A percentile compares a stretch with the other conserved stretches of the same genome.
These are phyloP conservation scores for Sminthurinus signatus DNA, from an alignment of 1,140 invertebrate genomes.

Conservation along the genomic window DNA sequence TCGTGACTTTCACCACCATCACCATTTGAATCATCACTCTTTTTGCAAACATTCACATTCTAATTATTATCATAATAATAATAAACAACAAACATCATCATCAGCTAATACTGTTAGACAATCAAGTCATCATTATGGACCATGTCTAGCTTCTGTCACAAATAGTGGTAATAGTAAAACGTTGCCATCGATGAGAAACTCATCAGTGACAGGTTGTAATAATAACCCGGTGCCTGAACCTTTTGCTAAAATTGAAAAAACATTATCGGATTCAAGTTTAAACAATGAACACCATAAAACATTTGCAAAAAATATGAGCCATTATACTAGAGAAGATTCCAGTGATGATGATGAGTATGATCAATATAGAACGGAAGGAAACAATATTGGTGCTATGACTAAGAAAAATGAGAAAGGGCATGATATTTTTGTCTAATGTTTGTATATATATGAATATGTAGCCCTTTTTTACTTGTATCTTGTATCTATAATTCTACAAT, in stretches of 20 bases:
- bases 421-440: conserved; percentile 32
- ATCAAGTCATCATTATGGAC: too few species aligned
- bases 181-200: conserved; percentile 15
- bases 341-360: conserved; percentile 38
- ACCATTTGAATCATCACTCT: conserved; percentile 41
- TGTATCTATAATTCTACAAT: too few species aligned
- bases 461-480: too few species aligned
- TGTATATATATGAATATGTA: too few species aligned
- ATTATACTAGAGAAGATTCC: conserved; percentile 25
- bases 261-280: conserved; percentile 38
- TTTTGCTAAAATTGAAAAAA: conserved; percentile 33
- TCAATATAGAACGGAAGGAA: conserved; percentile 24
- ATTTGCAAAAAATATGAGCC: conserved; percentile 30
- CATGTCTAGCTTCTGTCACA: conserved; percentile 4
- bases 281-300: conserved; percentile 39
- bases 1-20: conserved; percentile 37
- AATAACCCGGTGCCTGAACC: not conserved
- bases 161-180: conserved; percentile 18
- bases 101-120: not conserved
- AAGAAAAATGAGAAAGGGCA: conserved; percentile 9
- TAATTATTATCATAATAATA: conserved; percentile 30
- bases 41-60: conserved; percentile 32
- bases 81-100: not conserved
- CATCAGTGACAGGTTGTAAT: not conserved
- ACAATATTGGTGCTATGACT: too few species aligned